Percentiles rank a stretch among this genome's conserved stretches.
Evolutionary conservation across 1,140 invertebrate species (phyloP).

Genomic region (Plutomurus gul): DNA sequence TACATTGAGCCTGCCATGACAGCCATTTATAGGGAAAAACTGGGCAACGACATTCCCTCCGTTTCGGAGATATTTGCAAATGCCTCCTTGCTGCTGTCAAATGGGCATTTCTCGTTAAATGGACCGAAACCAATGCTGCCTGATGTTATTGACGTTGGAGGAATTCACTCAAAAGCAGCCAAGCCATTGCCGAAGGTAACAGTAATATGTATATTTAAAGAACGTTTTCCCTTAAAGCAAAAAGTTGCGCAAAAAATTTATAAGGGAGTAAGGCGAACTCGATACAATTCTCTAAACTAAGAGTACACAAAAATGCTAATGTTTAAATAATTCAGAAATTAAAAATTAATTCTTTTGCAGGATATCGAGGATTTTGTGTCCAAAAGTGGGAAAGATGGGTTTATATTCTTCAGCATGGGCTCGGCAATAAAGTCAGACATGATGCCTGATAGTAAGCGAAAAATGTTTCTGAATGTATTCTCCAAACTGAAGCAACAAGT

Average conservation of each 20-base stretch:
- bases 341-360: conserved; percentile 7
- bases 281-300: too few species aligned
- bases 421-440: conserved; percentile 53
- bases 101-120: conserved; percentile 42
- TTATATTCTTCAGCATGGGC: conserved; percentile 74
- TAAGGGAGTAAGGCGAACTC: too few species aligned
- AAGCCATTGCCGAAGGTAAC: conserved; percentile 53
- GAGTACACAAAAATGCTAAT: too few species aligned
- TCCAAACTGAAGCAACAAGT: conserved; percentile 64
- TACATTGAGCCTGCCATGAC: not conserved
- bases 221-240: not conserved
- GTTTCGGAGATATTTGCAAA: conserved; percentile 57
- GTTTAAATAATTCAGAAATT: conserved; percentile 54
- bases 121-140: conserved; percentile 42
- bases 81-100: conserved; percentile 53
- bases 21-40: not conserved
- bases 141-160: conserved; percentile 38
- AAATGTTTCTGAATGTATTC: conserved; percentile 40
- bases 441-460: conserved; percentile 30
- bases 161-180: conserved; percentile 44
- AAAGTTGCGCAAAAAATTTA: too few species aligned
- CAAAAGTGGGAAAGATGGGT: conserved; percentile 65
- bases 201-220: not conserved
- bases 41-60: conserved; percentile 56
- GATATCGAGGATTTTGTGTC: conserved; percentile 71